phyloP scores from a whole-genome alignment of 1,140 invertebrate genomes.

The Macrostomum lignano region DNA sequence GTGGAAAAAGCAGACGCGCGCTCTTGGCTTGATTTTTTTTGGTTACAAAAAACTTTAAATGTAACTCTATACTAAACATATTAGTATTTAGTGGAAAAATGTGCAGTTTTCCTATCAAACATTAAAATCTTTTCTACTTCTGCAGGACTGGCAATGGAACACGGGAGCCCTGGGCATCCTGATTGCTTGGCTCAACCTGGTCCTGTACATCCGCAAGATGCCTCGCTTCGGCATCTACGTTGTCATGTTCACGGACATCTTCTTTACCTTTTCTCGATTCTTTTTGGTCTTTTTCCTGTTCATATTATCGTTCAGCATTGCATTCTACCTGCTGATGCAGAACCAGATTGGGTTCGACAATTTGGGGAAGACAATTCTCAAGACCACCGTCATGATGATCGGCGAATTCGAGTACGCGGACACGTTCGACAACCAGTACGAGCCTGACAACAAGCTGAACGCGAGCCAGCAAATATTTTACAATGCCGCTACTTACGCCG shows the following conservation, averaged over 20 bases:
- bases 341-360: slow-evolving; percentile 17
- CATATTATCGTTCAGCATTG: slow-evolving; percentile 30
- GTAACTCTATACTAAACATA: too few relatives aligned
- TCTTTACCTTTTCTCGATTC: slow-evolving; percentile 30
- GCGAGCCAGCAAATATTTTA: slow-evolving; percentile 11
- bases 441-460: too few relatives aligned
- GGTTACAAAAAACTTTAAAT: too few relatives aligned
- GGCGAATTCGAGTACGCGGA: slow-evolving; percentile 28
- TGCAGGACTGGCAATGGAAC: slow-evolving; percentile 31
- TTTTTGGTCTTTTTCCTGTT: slow-evolving; percentile 31
- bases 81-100: too few relatives aligned
- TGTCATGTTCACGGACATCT: slow-evolving; percentile 33
- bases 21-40: too few relatives aligned
- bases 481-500: slow-evolving; percentile 13
- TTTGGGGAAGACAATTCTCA: slow-evolving; percentile 11
- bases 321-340: slow-evolving; percentile 28
- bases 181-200: slow-evolving; percentile 30
- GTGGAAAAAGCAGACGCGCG: too few relatives aligned
- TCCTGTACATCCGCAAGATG: slow-evolving; percentile 30
- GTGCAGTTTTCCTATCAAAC: slow-evolving; percentile 1
- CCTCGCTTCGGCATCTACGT: slow-evolving; percentile 33
- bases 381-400: slow-evolving; percentile 30
- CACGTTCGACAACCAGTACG: too few relatives aligned
- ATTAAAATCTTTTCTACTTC: slow-evolving; percentile 7
- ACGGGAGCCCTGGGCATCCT: slow-evolving; percentile 29